Conservation (phyloP, 1,140 invertebrate genomes). For the Antheraea mylitta region DNA sequence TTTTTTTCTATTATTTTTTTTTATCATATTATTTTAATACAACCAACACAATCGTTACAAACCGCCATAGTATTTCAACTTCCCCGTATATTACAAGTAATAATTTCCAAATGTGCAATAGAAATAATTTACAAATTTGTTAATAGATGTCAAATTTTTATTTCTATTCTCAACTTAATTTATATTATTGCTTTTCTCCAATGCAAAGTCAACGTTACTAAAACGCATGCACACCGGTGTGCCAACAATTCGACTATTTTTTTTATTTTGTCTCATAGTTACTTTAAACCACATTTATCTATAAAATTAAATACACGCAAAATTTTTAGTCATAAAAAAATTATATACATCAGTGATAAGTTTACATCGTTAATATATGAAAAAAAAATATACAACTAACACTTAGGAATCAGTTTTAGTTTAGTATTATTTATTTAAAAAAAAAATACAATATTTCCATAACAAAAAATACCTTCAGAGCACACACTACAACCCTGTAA, state of each 20-base stretch:
- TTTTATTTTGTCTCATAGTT: slow-evolving; percentile 31
- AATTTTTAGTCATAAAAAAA: slow-evolving; percentile 57
- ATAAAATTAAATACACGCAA: slow-evolving; percentile 50
- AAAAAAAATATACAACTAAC: not conserved
- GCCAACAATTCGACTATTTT: slow-evolving; percentile 36
- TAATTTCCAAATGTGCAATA: too few species aligned
- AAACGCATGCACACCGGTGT: slow-evolving; percentile 23
- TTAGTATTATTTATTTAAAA: too few species aligned
- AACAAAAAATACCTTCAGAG: too few species aligned
- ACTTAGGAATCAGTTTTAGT: not conserved
- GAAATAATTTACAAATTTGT: too few species aligned
- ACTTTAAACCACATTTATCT: slow-evolving; percentile 46
- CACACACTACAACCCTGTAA: too few species aligned
- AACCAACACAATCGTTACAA: too few species aligned
- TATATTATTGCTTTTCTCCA: slow-evolving; percentile 4
- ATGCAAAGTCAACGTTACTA: slow-evolving; percentile 7
- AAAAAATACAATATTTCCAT: too few species aligned
- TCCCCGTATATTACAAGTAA: not conserved
- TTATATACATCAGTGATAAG: slow-evolving; percentile 47
- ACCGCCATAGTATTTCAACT: not conserved
- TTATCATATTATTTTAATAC: too few species aligned
- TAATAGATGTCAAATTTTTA: not conserved
- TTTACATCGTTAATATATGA: slow-evolving; percentile 26
- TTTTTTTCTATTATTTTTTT: too few species aligned
- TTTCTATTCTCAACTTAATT: not conserved